phyloP scores from a whole-genome alignment of 2,113 vertebrate species.

The Gavia stellata region DNA sequence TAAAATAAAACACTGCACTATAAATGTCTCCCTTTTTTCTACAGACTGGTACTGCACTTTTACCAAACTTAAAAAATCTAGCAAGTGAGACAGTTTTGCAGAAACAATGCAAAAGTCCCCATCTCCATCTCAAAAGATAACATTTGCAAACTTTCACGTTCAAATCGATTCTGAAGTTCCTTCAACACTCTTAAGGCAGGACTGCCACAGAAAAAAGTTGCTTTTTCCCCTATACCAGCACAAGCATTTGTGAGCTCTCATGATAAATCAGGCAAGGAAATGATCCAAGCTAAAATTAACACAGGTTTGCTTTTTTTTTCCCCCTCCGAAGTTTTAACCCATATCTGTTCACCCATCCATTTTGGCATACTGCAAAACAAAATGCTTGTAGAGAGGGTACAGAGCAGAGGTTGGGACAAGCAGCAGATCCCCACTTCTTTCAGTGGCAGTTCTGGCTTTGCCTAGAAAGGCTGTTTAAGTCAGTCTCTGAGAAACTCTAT shows the following conservation, averaged over 20 bases:
- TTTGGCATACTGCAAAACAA: not conserved
- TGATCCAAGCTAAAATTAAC: not conserved
- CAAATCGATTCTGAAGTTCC: not conserved
- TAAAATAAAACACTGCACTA: not conserved
- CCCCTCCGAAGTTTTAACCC: not conserved
- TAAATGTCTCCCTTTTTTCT: not conserved
- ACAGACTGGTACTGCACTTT: not conserved
- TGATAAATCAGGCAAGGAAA: not conserved
- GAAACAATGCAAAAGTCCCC: not conserved
- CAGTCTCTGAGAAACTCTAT: not conserved
- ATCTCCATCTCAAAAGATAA: not conserved
- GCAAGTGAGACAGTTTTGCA: not conserved
- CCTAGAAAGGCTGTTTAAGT: not conserved
- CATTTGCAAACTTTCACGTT: not conserved
- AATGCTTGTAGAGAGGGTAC: not conserved
- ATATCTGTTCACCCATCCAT: not conserved
- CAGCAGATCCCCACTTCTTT: rapidly evolving
- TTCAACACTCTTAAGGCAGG: not conserved
- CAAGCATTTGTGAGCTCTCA: not conserved
- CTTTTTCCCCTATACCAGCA: not conserved
- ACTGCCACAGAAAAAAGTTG: not conserved
- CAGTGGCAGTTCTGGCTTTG: not conserved
- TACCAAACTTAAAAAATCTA: not conserved
- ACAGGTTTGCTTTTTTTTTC: not conserved
- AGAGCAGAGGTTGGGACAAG: not conserved